These are phyloP conservation scores for Gambelia wislizenii DNA, from an alignment of 2,797 vertebrate genomes.

Conservation along the genomic window DNA sequence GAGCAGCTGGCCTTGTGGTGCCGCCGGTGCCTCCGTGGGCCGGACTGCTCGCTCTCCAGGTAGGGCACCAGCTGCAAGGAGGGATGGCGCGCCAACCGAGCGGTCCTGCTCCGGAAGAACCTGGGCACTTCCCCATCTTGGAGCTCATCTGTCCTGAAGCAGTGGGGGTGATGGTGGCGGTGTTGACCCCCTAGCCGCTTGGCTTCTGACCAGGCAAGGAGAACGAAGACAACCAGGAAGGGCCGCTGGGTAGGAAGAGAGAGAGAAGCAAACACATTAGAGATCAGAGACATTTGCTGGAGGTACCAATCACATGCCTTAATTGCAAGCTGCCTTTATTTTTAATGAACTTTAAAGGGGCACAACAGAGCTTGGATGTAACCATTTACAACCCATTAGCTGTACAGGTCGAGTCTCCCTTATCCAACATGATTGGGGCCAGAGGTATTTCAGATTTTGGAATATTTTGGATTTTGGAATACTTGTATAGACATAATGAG, in stretches of 20 bases:
- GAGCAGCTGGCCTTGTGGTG: constrained; percentile 43
- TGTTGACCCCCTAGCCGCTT: neutral
- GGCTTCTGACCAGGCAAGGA: constrained; percentile 46
- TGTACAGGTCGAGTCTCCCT: too few relatives aligned
- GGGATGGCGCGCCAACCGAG: constrained; percentile 65
- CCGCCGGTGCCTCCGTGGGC: neutral
- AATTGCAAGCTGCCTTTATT: too few relatives aligned
- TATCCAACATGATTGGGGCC: too few relatives aligned
- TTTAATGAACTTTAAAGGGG: too few relatives aligned
- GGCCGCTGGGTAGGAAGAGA: neutral
- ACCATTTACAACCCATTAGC: too few relatives aligned
- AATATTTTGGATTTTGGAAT: too few relatives aligned
- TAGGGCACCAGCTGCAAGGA: constrained; percentile 67
- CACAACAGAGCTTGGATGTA: too few relatives aligned
- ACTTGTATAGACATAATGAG: too few relatives aligned
- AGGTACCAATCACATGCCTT: neutral
- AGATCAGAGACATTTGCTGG: too few relatives aligned
- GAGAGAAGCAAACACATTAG: neutral
- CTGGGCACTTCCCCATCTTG: neutral
- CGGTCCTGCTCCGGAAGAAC: constrained; percentile 44
- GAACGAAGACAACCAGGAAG: constrained; percentile 31
- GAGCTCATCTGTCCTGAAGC: constrained; percentile 66
- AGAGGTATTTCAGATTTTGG: too few relatives aligned
- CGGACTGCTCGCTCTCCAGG: constrained; percentile 48
- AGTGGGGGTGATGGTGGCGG: constrained; percentile 8